phyloP scores from a whole-genome alignment of 1,140 invertebrate species.

The Hylaeus anthracinus region DNA sequence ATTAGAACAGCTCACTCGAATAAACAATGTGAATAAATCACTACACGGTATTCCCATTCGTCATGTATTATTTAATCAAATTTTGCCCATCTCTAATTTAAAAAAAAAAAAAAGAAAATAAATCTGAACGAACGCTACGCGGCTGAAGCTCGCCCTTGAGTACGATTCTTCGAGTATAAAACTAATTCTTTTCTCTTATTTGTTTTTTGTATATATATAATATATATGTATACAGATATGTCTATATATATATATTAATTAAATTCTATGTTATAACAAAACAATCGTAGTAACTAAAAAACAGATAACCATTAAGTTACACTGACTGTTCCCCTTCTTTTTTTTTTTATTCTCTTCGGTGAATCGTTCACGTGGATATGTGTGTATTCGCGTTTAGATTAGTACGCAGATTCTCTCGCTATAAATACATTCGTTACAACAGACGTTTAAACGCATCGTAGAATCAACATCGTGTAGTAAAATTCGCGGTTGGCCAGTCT shows the following conservation, averaged over 20 bases:
- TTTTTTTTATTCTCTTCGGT: neutral
- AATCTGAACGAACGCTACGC: neutral
- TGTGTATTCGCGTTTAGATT: neutral
- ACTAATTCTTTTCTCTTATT: constrained; percentile 19
- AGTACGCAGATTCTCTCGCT: neutral
- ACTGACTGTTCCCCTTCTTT: constrained; percentile 23
- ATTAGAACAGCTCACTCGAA: too few relatives aligned
- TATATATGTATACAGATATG: constrained; percentile 1
- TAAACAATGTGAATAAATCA: too few relatives aligned
- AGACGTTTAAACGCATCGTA: neutral
- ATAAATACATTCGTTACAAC: neutral
- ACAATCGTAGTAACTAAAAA: constrained; percentile 43
- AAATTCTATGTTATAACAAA: constrained; percentile 43
- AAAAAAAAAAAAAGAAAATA: too few relatives aligned
- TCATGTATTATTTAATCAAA: too few relatives aligned
- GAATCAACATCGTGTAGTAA: neutral
- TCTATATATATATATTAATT: constrained; percentile 35
- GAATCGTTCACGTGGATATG: neutral
- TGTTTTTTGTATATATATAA: constrained; percentile 14
- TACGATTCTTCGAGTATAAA: constrained; percentile 31
- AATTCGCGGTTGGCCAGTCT: constrained; percentile 17
- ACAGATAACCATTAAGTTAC: constrained; percentile 37
- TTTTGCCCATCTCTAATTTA: too few relatives aligned
- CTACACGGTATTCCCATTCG: too few relatives aligned
- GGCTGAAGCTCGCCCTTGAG: neutral